Percentiles rank a stretch among this genome's conserved stretches.
Evolutionary conservation across 1,140 invertebrate genomes (phyloP).

Genomic region (Aphelenchoides fujianensis): DNA sequence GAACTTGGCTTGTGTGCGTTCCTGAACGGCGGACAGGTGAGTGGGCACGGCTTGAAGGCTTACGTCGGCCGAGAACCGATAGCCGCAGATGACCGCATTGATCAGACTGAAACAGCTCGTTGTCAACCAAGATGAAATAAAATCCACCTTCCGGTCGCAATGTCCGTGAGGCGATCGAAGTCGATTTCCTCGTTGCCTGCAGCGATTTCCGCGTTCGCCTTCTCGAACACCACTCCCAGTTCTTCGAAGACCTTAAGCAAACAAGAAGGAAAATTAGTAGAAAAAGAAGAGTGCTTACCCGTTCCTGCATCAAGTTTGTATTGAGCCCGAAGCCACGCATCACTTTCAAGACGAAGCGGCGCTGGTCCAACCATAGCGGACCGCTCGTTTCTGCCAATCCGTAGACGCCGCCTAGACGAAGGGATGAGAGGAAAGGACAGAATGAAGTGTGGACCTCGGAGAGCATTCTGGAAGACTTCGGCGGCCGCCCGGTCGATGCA

Average conservation of each 20-base stretch:
- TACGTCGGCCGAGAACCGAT: not conserved
- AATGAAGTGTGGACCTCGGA: not conserved
- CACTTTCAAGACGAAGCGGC: conserved; percentile 28
- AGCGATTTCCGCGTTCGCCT: conserved; percentile 10
- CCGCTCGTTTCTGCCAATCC: not conserved
- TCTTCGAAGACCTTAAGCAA: conserved; percentile 14
- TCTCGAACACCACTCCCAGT: not conserved
- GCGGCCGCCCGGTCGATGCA: conserved; percentile 13
- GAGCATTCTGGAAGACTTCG: not conserved
- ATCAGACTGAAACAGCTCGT: not conserved
- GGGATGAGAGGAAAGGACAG: not conserved
- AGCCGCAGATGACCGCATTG: not conserved
- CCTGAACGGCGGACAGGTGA: too few species aligned
- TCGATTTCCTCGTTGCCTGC: not conserved
- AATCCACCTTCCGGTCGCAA: not conserved
- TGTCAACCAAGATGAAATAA: not conserved
- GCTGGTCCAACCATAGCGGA: conserved; percentile 18
- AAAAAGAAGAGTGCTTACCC: too few species aligned
- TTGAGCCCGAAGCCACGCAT: conserved; percentile 27
- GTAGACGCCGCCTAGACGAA: not conserved
- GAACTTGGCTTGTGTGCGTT: not conserved
- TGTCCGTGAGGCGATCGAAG: not conserved
- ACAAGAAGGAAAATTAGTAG: too few species aligned
- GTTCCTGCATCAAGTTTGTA: conserved; percentile 27
- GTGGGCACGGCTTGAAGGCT: not conserved